Evolutionary conservation across 1,140 invertebrate genomes (phyloP), one percentile per base, ranked within the genome.

Genomic region (Solen grandis): DNA sequence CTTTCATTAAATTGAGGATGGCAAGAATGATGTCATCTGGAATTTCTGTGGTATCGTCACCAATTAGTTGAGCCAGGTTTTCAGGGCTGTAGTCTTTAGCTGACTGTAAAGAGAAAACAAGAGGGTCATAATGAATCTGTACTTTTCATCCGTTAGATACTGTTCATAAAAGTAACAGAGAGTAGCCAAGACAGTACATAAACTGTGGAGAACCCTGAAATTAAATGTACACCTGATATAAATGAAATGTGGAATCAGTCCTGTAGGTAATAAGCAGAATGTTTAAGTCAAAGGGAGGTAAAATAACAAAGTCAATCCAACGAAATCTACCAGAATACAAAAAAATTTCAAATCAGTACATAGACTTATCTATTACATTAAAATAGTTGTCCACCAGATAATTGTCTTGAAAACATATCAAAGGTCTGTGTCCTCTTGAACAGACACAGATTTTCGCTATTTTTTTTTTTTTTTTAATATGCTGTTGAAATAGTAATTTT

Each of bases 41-140:
- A 14, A 68, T 2, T 68, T 68, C 41, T 22, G 4, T 65, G 63
- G n/a, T 68, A 29, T 68, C 41, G 50, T 68, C 63, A 68, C 63
- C 38, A 68, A 68, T 41, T 13, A 46, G 63, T 19, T 1, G 25
- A 68, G 22, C 33, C 36, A 68, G 10, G 19, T 35, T 27, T 29
- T 3, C 10, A 22, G 35, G 63, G 29, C 63, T 65, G 62, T 65
- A 65, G 62, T 65, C 62, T 33, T 4, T 62, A 4, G 5, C 60
- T 41, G 62, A 31, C 62, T 65, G 62, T 10, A 65, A 65, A 65
- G 33, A 33, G 36, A 65, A 31, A 25, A 59, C 16, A 59, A 25
- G 29, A 16, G 29, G 55, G 55, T 59, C 33, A 59, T 31, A 59
- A 27, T 59, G 55, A 59, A n/a, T n/a, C n/a, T n/a, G n/a, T n/a